Evolutionary conservation across 2,797 vertebrate genomes (phyloP).

Genomic region (Falco cherrug): DNA sequence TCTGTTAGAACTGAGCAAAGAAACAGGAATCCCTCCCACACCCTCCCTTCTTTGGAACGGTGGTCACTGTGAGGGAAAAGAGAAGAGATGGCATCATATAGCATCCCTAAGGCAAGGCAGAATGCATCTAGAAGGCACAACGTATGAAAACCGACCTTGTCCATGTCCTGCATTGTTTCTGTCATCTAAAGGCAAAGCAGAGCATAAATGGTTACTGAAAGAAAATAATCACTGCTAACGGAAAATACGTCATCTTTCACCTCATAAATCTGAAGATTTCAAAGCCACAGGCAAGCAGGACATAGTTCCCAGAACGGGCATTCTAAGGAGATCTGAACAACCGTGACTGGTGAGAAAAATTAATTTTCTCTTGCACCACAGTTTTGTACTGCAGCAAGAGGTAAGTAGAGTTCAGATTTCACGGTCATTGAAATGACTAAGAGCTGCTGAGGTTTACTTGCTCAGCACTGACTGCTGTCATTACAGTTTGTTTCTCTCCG

Average conservation of each 20-base stretch:
- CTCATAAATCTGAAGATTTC: not conserved
- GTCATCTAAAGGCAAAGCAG: not conserved
- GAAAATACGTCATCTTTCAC: not conserved
- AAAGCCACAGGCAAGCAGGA: not conserved
- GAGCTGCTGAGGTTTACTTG: not conserved
- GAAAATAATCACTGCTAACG: not conserved
- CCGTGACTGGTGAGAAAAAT: not conserved
- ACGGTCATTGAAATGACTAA: accelerated
- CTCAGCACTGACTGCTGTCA: not conserved
- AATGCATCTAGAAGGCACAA: not conserved
- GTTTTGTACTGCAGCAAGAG: not conserved
- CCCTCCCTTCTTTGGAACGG: not conserved
- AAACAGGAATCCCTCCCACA: not conserved
- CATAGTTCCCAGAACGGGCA: not conserved
- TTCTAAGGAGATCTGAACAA: not conserved
- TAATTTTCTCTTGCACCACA: not conserved
- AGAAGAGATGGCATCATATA: not conserved
- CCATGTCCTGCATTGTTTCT: not conserved
- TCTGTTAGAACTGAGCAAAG: not conserved
- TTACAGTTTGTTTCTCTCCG: no score
- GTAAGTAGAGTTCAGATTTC: not conserved
- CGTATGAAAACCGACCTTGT: no score
- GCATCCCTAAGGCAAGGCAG: not conserved
- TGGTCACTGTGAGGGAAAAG: not conserved
- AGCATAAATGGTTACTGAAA: not conserved